phyloP scores from a whole-genome alignment of 2,113 vertebrate genomes.

The Myrmophylax atrothorax region DNA sequence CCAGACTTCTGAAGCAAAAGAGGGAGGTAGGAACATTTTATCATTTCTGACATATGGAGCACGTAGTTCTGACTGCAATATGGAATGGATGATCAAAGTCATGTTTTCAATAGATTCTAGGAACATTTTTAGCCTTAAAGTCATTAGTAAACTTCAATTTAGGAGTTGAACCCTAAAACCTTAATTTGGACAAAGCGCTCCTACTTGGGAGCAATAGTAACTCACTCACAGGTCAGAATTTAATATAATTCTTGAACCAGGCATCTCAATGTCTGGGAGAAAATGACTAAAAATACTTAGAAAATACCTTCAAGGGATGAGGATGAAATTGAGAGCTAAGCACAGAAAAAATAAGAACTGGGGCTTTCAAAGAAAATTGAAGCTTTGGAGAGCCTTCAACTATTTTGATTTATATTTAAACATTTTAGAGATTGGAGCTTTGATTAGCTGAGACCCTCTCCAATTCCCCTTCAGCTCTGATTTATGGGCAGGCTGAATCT shows the following conservation, averaged over 20 bases:
- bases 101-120: constrained; percentile 41
- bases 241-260: constrained; percentile 53
- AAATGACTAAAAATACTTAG: constrained; percentile 66
- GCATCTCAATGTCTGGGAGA: constrained; percentile 49
- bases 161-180: constrained; percentile 47
- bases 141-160: constrained; percentile 52
- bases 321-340: constrained; percentile 70
- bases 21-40: constrained; percentile 51
- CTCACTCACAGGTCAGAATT: constrained; percentile 14
- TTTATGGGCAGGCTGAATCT: constrained; percentile 72
- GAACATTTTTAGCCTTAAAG: constrained; percentile 47
- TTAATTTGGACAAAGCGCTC: constrained; percentile 51
- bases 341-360: constrained; percentile 65
- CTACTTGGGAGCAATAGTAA: neutral
- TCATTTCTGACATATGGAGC: constrained; percentile 62
- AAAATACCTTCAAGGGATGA: constrained; percentile 71
- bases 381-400: constrained; percentile 75
- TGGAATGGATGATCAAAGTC: constrained; percentile 56
- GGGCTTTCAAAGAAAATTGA: constrained; percentile 76
- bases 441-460: constrained; percentile 78
- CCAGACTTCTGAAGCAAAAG: constrained; percentile 53
- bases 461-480: constrained; percentile 69
- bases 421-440: constrained; percentile 77
- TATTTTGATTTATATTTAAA: constrained; percentile 83
- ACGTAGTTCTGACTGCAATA: constrained; percentile 29